Conservation (phyloP, 2,797 vertebrate species). For the Pipistrellus kuhlii region DNA sequence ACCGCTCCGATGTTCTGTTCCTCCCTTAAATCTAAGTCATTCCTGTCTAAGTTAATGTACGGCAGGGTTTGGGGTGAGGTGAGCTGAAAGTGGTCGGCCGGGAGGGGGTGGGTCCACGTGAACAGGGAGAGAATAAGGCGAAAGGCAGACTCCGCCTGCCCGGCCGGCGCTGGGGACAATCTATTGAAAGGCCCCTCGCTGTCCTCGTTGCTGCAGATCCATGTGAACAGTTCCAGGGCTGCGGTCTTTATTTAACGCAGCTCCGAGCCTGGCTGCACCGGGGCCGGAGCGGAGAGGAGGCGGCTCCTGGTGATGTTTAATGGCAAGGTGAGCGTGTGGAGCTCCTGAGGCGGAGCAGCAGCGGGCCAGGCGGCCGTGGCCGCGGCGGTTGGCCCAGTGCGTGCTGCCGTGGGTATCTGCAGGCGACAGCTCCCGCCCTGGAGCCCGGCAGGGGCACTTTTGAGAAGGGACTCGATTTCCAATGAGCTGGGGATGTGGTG, state of each 20-base stretch:
- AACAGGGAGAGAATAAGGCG: background rate
- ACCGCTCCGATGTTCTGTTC: background rate
- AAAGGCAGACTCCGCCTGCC: conserved; percentile 1
- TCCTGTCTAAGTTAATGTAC: conserved; percentile 10
- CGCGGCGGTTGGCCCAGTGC: background rate
- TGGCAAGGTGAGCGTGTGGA: background rate
- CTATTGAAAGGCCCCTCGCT: conserved; percentile 19
- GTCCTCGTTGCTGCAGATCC: conserved; percentile 25
- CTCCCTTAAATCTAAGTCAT: conserved; percentile 25
- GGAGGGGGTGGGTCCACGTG: background rate
- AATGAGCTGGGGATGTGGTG: background rate
- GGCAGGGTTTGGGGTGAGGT: background rate
- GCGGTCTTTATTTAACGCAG: conserved; percentile 41
- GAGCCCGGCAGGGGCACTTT: background rate
- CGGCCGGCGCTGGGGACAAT: background rate
- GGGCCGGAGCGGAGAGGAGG: background rate
- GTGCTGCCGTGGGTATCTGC: background rate
- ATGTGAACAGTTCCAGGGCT: conserved; percentile 63
- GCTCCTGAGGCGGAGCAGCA: background rate
- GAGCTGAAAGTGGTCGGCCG: background rate
- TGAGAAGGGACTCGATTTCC: background rate
- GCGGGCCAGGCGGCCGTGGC: background rate
- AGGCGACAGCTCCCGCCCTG: background rate
- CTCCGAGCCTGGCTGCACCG: conserved; percentile 17
- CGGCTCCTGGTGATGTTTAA: background rate